A percentile compares a stretch with the other conserved stretches of the same genome.
Conservation (phyloP, 2,888 invertebrate species). For the Chouioia cunea region DNA sequence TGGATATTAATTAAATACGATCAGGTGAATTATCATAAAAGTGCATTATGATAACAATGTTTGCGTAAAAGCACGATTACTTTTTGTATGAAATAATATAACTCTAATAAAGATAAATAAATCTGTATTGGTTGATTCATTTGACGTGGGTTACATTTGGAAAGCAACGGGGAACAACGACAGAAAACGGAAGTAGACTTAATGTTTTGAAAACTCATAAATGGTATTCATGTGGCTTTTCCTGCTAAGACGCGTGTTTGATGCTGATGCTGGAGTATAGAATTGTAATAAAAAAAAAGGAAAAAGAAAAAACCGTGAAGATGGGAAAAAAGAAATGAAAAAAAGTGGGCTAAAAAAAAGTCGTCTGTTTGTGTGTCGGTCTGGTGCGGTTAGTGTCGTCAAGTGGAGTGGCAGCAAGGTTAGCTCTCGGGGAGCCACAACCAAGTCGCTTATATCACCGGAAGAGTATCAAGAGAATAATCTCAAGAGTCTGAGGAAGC, state of each 20-base stretch:
- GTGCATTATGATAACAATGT: no score
- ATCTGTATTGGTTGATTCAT: background rate
- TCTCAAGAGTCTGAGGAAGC: slow-evolving; percentile 36
- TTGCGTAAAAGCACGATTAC: no score
- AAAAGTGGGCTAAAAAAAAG: slow-evolving; percentile 18
- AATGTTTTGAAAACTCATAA: no score
- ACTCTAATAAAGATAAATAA: slow-evolving; percentile 14
- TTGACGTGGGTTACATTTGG: no score
- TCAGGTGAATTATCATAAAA: no score
- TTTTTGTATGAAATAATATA: no score
- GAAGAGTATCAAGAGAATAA: slow-evolving; percentile 45
- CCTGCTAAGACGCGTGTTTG: no score
- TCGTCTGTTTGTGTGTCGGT: background rate
- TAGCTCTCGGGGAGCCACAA: slow-evolving; percentile 6
- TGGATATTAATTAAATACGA: no score
- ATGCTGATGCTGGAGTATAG: no score
- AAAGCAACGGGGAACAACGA: no score
- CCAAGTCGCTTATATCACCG: slow-evolving; percentile 48
- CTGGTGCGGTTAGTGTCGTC: slow-evolving; percentile 20
- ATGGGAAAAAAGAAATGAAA: background rate
- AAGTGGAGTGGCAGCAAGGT: slow-evolving; percentile 39
- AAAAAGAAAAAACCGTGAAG: slow-evolving; percentile 2
- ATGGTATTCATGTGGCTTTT: no score
- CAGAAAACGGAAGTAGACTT: no score
- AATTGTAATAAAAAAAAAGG: slow-evolving; percentile 5